Percentiles rank a stretch among this genome's conserved stretches.
These are phyloP conservation scores for Acropternis orthonyx DNA, from an alignment of 2,797 vertebrate species.

Conservation along the genomic window DNA sequence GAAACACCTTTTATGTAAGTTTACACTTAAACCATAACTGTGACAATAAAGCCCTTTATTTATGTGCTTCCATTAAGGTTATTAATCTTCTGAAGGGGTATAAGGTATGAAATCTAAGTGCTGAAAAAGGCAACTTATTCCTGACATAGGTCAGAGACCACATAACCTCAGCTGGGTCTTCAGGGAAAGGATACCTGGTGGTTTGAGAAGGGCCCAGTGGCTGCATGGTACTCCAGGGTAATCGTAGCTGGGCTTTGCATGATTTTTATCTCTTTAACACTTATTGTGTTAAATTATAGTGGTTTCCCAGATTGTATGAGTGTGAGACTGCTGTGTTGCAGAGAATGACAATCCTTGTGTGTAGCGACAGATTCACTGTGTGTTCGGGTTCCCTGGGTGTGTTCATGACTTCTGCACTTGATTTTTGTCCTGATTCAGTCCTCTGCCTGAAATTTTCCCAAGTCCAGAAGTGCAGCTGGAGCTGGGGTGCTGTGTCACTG, in stretches of 20 bases:
- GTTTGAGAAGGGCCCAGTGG: background rate
- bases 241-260: background rate
- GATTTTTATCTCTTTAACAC: background rate
- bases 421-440: background rate
- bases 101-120: background rate
- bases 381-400: background rate
- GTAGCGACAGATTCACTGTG: background rate
- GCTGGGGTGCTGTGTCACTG: background rate
- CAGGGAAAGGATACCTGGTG: background rate
- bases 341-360: background rate
- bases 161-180: background rate
- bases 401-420: background rate
- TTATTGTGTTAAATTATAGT: background rate
- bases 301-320: background rate
- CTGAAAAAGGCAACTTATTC: background rate
- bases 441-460: background rate
- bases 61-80: background rate
- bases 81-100: background rate
- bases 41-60: background rate
- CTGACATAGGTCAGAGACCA: background rate
- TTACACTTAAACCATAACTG: background rate
- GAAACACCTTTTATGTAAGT: background rate
- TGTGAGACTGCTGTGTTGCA: background rate
- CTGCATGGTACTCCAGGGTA: background rate
- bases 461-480: background rate